Evolutionary conservation across 2,888 invertebrate species (phyloP).

Genomic region (Deilephila elpenor): DNA sequence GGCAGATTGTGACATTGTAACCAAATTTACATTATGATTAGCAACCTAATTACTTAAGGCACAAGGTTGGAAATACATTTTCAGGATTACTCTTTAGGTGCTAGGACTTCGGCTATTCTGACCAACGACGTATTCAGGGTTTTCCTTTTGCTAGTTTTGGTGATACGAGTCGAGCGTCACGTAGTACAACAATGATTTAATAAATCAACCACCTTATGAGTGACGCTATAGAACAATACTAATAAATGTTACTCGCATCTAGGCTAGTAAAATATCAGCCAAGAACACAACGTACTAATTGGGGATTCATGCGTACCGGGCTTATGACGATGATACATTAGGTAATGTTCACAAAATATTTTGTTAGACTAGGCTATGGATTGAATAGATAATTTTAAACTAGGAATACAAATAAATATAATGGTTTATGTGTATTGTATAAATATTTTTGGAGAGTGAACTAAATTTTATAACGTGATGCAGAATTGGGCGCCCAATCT

Average conservation of each 20-base stretch:
- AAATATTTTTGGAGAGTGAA: too few relatives aligned
- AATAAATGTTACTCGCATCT: background rate
- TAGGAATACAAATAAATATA: too few relatives aligned
- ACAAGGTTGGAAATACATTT: constrained; percentile 24
- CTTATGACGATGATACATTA: too few relatives aligned
- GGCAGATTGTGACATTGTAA: constrained; percentile 29
- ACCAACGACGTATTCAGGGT: constrained; percentile 23
- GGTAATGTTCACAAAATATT: too few relatives aligned
- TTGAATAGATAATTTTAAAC: too few relatives aligned
- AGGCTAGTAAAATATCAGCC: too few relatives aligned
- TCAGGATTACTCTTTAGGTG: background rate
- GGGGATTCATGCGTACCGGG: too few relatives aligned
- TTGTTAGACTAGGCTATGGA: too few relatives aligned
- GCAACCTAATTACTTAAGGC: constrained; percentile 23
- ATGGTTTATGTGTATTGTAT: too few relatives aligned
- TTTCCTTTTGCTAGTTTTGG: constrained; percentile 21
- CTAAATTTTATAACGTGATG: too few relatives aligned
- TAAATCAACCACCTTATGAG: background rate
- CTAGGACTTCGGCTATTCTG: background rate
- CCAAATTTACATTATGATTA: constrained; percentile 26
- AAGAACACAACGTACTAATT: too few relatives aligned
- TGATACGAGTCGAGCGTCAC: background rate
- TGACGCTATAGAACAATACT: background rate
- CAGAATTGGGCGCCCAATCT: too few relatives aligned
- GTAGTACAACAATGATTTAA: background rate